Evolutionary conservation across 1,140 invertebrate genomes (phyloP).

Genomic region (Dryas iulia): DNA sequence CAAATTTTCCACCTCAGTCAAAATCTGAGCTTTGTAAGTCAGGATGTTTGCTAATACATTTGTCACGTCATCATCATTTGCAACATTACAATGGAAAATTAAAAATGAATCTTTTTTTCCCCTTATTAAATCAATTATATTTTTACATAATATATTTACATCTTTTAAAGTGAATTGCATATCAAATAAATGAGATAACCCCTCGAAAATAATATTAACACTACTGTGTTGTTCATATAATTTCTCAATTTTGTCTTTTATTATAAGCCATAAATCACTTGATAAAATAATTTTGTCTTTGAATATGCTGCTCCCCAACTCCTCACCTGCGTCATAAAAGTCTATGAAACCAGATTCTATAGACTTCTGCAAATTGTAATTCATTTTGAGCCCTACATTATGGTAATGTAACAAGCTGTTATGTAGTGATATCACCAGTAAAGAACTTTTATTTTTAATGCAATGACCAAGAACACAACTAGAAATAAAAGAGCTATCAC

Average conservation of each 20-base stretch:
- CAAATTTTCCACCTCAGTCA: conserved; percentile 83
- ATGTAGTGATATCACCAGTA: conserved; percentile 82
- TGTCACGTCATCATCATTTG: conserved; percentile 80
- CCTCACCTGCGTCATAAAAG: conserved; percentile 67
- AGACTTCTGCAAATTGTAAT: conserved; percentile 84
- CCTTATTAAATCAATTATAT: conserved; percentile 61
- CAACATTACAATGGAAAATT: conserved; percentile 59
- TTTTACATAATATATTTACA: conserved; percentile 80
- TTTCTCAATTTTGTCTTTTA: conserved; percentile 46
- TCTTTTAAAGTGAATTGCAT: conserved; percentile 80
- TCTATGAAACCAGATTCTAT: conserved; percentile 78
- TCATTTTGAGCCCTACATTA: conserved; percentile 86
- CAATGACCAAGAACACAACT: conserved; percentile 82
- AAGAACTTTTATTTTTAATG: conserved; percentile 79
- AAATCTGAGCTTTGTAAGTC: conserved; percentile 82
- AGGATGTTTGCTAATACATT: conserved; percentile 81
- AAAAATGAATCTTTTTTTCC: conserved; percentile 53
- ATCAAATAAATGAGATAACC: conserved; percentile 85
- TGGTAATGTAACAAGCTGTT: conserved; percentile 88
- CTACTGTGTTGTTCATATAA: conserved; percentile 55
- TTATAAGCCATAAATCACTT: conserved; percentile 48
- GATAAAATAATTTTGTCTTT: conserved; percentile 70
- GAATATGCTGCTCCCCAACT: conserved; percentile 79
- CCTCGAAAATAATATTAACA: conserved; percentile 85
- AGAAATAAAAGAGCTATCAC: conserved; percentile 86